phyloP scores from a whole-genome alignment of 1,140 invertebrate species.

The Condylostylus longicornis region DNA sequence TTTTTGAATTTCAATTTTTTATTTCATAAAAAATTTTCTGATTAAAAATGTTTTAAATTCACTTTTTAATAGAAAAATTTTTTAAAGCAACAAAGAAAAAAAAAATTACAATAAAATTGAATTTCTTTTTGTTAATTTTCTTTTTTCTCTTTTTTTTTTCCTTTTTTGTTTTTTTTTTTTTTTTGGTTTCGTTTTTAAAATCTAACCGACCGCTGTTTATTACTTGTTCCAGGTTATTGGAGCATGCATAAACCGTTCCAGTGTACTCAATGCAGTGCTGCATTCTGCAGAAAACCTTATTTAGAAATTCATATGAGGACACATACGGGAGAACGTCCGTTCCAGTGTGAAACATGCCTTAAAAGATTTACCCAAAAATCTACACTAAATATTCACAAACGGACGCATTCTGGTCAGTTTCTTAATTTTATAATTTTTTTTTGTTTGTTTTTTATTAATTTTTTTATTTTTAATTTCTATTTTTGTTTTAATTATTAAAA shows the following conservation, averaged over 20 bases:
- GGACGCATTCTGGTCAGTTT: slow-evolving; percentile 32
- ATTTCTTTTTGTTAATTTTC: too few relatives aligned
- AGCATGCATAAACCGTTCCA: slow-evolving; percentile 38
- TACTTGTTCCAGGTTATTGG: slow-evolving; percentile 9
- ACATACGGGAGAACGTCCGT: slow-evolving; percentile 43
- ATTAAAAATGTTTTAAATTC: too few relatives aligned
- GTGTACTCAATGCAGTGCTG: slow-evolving; percentile 48
- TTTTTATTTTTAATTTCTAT: slow-evolving; percentile 29
- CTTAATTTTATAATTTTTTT: background rate
- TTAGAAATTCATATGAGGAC: slow-evolving; percentile 42
- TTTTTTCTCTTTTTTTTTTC: too few relatives aligned
- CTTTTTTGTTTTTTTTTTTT: too few relatives aligned
- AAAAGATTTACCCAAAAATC: slow-evolving; percentile 37
- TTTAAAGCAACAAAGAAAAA: background rate
- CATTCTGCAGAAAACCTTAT: slow-evolving; percentile 49
- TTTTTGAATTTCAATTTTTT: too few relatives aligned
- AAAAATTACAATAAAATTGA: background rate
- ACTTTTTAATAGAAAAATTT: background rate
- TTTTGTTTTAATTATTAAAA: background rate
- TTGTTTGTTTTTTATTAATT: slow-evolving; percentile 9
- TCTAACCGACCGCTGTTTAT: slow-evolving; percentile 3
- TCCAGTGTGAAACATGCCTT: slow-evolving; percentile 36
- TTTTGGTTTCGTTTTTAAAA: background rate
- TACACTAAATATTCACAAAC: slow-evolving; percentile 35
- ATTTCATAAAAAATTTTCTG: too few relatives aligned